A percentile compares a stretch with the other conserved stretches of the same genome.
Evolutionary conservation across 2,888 invertebrate genomes (phyloP).

Genomic region (Bedellia somnulentella): DNA sequence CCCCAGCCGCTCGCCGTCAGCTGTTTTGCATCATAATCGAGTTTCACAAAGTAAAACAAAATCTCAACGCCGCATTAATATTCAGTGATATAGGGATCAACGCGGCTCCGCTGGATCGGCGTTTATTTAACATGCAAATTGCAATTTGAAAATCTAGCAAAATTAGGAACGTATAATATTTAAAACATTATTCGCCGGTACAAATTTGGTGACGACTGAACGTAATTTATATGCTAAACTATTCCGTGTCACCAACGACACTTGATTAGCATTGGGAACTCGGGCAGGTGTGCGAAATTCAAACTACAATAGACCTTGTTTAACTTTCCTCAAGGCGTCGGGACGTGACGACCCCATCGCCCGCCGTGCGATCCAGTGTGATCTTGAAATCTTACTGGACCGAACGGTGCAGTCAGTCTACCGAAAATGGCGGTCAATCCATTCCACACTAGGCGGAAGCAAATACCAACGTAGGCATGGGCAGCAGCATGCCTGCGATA

Average conservation of each 20-base stretch:
- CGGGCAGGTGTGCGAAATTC: constrained; percentile 27
- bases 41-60: constrained; percentile 58
- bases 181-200: constrained; percentile 47
- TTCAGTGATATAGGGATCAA: constrained; percentile 55
- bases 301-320: constrained; percentile 25
- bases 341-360: no score
- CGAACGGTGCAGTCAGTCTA: no score
- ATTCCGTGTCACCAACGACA: constrained; percentile 48
- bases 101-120: constrained; percentile 53
- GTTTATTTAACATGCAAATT: constrained; percentile 61
- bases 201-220: constrained; percentile 47
- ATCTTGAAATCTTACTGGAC: no score
- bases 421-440: no score
- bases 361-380: no score
- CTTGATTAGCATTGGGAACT: constrained; percentile 35
- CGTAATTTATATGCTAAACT: constrained; percentile 57
- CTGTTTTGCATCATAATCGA: constrained; percentile 60
- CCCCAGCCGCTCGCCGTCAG: constrained; percentile 18
- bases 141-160: constrained; percentile 56
- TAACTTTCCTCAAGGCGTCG: constrained; percentile 5
- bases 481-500: no score
- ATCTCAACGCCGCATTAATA: constrained; percentile 54
- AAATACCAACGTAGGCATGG: no score
- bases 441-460: no score
- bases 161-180: constrained; percentile 55